These are phyloP conservation scores for Channallabes apus DNA, from an alignment of 2,797 vertebrate genomes.

Conservation along the genomic window DNA sequence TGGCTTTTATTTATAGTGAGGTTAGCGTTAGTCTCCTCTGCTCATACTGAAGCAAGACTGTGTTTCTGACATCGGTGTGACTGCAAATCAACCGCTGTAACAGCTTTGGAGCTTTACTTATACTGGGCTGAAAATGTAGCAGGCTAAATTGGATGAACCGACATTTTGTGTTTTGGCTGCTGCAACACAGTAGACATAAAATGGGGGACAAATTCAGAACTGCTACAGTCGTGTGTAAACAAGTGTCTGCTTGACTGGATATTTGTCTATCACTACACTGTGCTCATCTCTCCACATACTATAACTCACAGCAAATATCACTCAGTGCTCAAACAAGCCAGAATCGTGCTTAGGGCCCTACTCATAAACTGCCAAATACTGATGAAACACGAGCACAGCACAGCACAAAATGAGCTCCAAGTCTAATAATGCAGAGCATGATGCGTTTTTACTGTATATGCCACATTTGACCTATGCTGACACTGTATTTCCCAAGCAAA, in stretches of 20 bases:
- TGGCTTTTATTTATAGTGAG: neutral
- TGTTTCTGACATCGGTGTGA: neutral
- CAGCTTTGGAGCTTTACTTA: neutral
- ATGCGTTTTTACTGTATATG: neutral
- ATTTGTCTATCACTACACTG: neutral
- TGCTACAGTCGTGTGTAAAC: neutral
- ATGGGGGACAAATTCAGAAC: constrained; percentile 27
- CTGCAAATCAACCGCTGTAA: neutral
- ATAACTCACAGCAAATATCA: constrained; percentile 8
- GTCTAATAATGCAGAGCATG: neutral
- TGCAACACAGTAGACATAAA: constrained; percentile 2
- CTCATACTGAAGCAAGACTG: neutral
- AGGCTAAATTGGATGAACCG: neutral
- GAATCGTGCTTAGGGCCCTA: neutral
- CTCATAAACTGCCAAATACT: neutral
- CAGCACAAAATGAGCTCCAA: neutral
- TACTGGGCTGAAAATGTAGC: neutral
- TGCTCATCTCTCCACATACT: constrained; percentile 5
- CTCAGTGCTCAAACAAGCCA: neutral
- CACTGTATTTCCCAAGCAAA: neutral
- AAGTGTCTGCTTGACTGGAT: constrained; percentile 6
- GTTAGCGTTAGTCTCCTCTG: neutral
- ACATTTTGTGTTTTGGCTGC: neutral
- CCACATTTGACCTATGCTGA: neutral
- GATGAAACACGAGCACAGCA: constrained; percentile 19